phyloP scores from a whole-genome alignment of 2,888 invertebrate species.

The Pharmacophagus antenor region DNA sequence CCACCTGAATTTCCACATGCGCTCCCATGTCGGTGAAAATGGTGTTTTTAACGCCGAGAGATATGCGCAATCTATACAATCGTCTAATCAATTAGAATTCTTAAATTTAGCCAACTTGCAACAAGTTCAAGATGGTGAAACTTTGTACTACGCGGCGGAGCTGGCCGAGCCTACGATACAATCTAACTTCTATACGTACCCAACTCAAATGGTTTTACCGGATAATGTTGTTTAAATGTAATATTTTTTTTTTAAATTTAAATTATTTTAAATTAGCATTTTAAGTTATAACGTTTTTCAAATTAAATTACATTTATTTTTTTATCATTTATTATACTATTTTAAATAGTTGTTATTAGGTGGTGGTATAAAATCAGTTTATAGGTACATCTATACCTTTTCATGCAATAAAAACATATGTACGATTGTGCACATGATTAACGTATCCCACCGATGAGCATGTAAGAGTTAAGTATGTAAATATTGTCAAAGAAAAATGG shows the following conservation, averaged over 20 bases:
- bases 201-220: conserved; percentile 36
- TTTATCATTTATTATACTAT: no score
- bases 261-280: neutral
- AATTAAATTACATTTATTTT: no score
- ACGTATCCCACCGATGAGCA: no score
- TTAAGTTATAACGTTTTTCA: no score
- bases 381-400: no score
- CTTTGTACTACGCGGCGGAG: conserved; percentile 66
- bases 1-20: conserved; percentile 73
- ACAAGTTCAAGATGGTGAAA: conserved; percentile 64
- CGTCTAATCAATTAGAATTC: conserved; percentile 52
- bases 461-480: no score
- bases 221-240: conserved; percentile 34
- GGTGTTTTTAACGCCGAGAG: conserved; percentile 47
- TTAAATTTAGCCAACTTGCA: conserved; percentile 62
- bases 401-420: no score
- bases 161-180: conserved; percentile 37
- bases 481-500: no score
- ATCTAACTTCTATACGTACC: conserved; percentile 34
- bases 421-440: no score
- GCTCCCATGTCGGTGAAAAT: conserved; percentile 59
- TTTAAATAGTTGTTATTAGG: no score
- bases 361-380: no score
- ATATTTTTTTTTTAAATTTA: neutral
- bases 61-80: conserved; percentile 47